A percentile compares a stretch with the other conserved stretches of the same genome.
These are phyloP conservation scores for Manis pentadactyla DNA, from an alignment of 2,797 vertebrate species.

Conservation along the genomic window DNA sequence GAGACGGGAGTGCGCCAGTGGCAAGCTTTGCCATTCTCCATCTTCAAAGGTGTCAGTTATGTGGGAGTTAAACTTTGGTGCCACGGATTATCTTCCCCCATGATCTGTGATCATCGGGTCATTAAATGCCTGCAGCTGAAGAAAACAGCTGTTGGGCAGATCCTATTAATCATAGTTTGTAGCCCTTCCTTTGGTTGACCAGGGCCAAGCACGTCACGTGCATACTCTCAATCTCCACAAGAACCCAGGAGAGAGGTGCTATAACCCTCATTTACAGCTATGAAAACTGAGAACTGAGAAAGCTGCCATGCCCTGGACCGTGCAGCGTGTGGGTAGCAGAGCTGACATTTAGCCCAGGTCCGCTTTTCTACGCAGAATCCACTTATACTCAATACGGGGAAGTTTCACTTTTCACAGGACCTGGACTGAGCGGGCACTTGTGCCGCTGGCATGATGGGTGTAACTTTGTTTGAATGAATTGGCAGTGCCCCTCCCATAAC, in stretches of 20 bases:
- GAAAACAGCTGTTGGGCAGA: not conserved
- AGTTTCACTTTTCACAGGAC: not conserved
- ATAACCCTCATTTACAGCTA: not conserved
- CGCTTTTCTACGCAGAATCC: not conserved
- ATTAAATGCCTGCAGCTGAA: not conserved
- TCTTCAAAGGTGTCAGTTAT: no score
- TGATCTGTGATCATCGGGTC: not conserved
- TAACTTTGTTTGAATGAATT: not conserved
- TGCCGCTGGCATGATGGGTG: fast-evolving
- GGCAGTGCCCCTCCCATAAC: not conserved
- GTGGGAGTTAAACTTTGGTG: no score
- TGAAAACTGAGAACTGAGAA: not conserved
- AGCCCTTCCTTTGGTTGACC: not conserved
- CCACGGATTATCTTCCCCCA: not conserved
- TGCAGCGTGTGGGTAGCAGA: not conserved
- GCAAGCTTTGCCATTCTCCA: not conserved
- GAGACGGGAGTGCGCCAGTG: fast-evolving
- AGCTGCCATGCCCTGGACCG: fast-evolving
- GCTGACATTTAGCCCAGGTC: not conserved
- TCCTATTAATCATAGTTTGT: not conserved
- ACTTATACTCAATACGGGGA: not conserved
- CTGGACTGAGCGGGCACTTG: not conserved
- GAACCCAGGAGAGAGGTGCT: not conserved
- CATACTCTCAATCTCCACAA: not conserved
- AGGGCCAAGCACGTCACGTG: not conserved